These are phyloP conservation scores for Shinisaurus crocodilurus DNA, from an alignment of 2,113 vertebrate genomes.

Conservation along the genomic window DNA sequence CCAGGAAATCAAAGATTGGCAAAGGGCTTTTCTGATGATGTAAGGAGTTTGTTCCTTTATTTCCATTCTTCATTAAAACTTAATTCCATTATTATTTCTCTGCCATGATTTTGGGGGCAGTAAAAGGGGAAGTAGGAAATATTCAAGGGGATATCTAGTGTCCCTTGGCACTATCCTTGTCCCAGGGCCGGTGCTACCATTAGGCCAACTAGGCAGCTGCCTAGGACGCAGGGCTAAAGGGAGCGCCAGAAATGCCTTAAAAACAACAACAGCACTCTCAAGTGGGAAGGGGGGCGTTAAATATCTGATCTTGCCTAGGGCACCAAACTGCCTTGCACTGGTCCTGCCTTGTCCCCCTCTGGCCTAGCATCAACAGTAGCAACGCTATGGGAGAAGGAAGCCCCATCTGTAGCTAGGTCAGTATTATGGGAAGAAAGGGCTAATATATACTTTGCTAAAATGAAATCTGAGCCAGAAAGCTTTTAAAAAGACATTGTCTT, in stretches of 20 bases:
- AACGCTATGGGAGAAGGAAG: neutral
- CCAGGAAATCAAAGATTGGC: neutral
- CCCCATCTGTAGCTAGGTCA: neutral
- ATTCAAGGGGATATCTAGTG: neutral
- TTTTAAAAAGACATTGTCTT: neutral
- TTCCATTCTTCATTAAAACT: neutral
- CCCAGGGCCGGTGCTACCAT: no score
- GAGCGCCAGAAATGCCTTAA: no score
- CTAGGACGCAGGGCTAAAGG: no score
- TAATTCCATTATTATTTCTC: neutral
- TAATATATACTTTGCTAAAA: neutral
- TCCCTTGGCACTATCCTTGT: neutral
- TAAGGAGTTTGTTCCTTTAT: neutral
- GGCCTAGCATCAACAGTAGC: neutral
- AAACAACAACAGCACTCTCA: no score
- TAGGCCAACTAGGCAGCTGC: no score
- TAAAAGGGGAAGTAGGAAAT: neutral
- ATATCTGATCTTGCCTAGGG: no score
- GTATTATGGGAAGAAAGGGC: neutral
- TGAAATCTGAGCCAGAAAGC: neutral
- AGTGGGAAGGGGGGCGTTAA: no score
- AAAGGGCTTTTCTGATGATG: neutral
- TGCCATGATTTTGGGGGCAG: neutral
- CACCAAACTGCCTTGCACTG: no score
- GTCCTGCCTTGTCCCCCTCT: neutral